These are phyloP conservation scores for Drosophila barbarae DNA, from an alignment of 2,888 invertebrate genomes.

Conservation along the genomic window DNA sequence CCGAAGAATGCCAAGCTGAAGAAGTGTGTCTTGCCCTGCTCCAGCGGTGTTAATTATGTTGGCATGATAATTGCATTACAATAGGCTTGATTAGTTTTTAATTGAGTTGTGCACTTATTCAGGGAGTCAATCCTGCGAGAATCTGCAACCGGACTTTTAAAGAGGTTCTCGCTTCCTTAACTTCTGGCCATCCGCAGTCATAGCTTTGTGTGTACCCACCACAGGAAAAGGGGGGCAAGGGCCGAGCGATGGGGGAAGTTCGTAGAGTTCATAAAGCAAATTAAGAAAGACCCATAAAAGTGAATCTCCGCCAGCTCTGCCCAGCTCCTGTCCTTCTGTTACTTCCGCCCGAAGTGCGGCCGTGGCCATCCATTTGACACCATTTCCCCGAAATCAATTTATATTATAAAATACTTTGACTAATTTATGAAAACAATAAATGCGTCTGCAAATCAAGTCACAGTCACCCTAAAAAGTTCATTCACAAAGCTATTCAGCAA, in stretches of 20 bases:
- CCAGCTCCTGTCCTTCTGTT: not conserved
- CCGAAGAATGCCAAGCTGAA: constrained; percentile 26
- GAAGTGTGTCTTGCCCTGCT: constrained; percentile 27
- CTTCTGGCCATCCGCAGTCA: constrained; percentile 6
- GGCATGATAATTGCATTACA: constrained; percentile 74
- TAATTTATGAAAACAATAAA: constrained; percentile 74
- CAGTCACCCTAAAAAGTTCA: constrained; percentile 67
- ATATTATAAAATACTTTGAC: constrained; percentile 69
- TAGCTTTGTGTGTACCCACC: constrained; percentile 5
- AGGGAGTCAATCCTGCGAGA: constrained; percentile 24
- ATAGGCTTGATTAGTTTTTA: constrained; percentile 77
- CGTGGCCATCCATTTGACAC: constrained; percentile 51
- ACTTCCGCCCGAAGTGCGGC: not conserved
- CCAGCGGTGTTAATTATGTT: constrained; percentile 69
- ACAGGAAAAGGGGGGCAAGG: constrained; percentile 21
- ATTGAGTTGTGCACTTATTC: constrained; percentile 69
- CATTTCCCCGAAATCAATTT: constrained; percentile 69
- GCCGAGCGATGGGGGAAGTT: constrained; percentile 48
- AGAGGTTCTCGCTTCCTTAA: constrained; percentile 24
- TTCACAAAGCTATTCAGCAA: constrained; percentile 71
- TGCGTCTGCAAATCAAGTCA: constrained; percentile 64
- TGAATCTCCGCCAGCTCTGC: constrained; percentile 4
- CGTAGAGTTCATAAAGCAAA: constrained; percentile 73
- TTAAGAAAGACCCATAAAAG: constrained; percentile 67
- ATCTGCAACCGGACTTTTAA: constrained; percentile 40